Base-by-base conservation (phyloP, 64 coral and sea anemone genomes). In the Montipora foliosa region DNA sequence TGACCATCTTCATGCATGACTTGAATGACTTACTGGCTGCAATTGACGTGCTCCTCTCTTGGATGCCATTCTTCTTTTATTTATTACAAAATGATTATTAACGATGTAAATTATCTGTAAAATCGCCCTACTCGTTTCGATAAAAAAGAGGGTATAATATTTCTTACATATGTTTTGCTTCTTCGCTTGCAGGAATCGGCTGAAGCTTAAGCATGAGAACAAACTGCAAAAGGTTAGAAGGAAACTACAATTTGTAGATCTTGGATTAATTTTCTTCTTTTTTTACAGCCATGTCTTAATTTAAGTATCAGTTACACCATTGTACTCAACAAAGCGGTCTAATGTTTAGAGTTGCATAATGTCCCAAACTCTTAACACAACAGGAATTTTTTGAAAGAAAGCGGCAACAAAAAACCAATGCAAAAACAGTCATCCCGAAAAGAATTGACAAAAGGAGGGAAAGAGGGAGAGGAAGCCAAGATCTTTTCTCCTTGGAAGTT, bases 341-440 rank as follows among this genome's bases (percentile, higher is more conserved):
- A 37, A 78, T 78, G 14, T 37, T 6, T 6, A 24, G 5, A 71
- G 3, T 20, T 71, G 14, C 20, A 6, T 50, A 19, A 49, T 49
- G 15, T 19, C 13, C 46, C 10, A 13, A 0, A 45, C 4, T 6
- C 44, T 19, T 3, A 4, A 78, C 5, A 37, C 44, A 86, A 70
- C 19, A 86, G 82, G 82, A 86, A 86, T 86, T 71, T 72, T 86
- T 86, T 86, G 82, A 86, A 86, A 71, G 66, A 50, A 86, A 86
- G 29, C 82, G 47, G 8, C 82, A 86, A 47, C 16, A 71, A 12
- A 86, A 51, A 5, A 67, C 19, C 46, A 86, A 70, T 71, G 4
- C 46, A 21, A 70, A 44, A 11, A 21, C 47, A 49, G 17, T 19
- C 5, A 9, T 16, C 67, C 19, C 82, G 9, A 67, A 72, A n/a